Percentiles rank a stretch among this genome's conserved stretches.
phyloP scores from a whole-genome alignment of 2,888 invertebrate genomes.

The Nemotelus nigrinus region DNA sequence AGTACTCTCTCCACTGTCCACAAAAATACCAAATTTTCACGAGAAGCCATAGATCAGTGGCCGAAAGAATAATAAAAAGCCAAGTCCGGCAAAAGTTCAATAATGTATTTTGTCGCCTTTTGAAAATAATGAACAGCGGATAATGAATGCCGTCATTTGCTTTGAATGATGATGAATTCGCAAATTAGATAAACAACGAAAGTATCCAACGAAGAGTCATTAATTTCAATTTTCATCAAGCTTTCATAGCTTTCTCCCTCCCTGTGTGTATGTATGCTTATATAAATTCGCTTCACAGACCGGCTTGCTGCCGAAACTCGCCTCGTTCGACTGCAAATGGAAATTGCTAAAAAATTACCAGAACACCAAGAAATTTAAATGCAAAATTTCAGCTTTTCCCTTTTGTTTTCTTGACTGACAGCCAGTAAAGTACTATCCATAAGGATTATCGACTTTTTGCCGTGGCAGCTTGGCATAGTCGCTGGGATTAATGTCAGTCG shows the following conservation, averaged over 20 bases:
- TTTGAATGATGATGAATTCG: constrained; percentile 40
- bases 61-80: too few relatives aligned
- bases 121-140: constrained; percentile 27
- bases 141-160: constrained; percentile 35
- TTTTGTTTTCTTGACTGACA: constrained; percentile 34
- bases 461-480: not conserved
- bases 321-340: not conserved
- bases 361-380: constrained; percentile 31
- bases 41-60: too few relatives aligned
- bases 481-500: constrained; percentile 30
- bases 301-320: not conserved
- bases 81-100: constrained; percentile 17
- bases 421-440: constrained; percentile 1
- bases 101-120: constrained; percentile 33
- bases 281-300: not conserved
- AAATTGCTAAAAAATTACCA: constrained; percentile 26
- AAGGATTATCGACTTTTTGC: constrained; percentile 34
- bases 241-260: constrained; percentile 15
- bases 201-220: constrained; percentile 28
- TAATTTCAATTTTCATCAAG: constrained; percentile 44
- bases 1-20: too few relatives aligned
- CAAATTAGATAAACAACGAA: constrained; percentile 38
- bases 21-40: too few relatives aligned
- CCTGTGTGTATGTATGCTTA: not conserved
- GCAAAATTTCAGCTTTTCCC: constrained; percentile 25